Evolutionary conservation across 2,797 vertebrate genomes (phyloP).

Genomic region (Gorsachius magnificus): DNA sequence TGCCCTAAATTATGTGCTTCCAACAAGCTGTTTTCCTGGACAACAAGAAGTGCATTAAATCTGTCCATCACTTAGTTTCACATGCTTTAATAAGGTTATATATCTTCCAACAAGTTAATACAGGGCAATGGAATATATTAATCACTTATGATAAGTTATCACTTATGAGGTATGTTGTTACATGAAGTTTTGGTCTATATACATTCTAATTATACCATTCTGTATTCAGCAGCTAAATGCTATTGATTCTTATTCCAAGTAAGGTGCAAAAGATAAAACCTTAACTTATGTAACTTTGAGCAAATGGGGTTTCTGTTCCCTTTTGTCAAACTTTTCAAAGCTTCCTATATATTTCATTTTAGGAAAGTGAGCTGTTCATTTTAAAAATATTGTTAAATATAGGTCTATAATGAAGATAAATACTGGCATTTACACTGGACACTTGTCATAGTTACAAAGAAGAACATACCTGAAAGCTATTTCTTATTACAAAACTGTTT

Average conservation of each 20-base stretch:
- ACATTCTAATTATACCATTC: background rate
- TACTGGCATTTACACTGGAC: background rate
- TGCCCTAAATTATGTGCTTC: background rate
- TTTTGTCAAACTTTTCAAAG: background rate
- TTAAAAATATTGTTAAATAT: background rate
- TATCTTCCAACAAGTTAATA: background rate
- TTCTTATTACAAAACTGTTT: background rate
- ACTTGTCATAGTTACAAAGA: background rate
- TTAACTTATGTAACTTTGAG: background rate
- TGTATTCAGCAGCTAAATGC: background rate
- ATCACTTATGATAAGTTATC: background rate
- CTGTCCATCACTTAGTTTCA: background rate
- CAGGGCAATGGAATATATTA: background rate
- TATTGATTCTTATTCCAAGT: background rate
- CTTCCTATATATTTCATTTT: background rate
- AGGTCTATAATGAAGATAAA: background rate
- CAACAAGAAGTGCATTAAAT: background rate
- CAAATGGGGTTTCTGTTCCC: background rate
- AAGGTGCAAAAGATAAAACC: background rate
- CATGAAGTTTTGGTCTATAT: background rate
- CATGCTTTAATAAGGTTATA: background rate
- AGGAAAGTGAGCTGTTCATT: background rate
- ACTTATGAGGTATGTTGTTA: background rate
- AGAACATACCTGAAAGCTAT: background rate
- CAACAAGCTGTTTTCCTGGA: background rate